Base-by-base conservation (phyloP, 2,113 vertebrate species). In the Diphyllodes magnificus region DNA sequence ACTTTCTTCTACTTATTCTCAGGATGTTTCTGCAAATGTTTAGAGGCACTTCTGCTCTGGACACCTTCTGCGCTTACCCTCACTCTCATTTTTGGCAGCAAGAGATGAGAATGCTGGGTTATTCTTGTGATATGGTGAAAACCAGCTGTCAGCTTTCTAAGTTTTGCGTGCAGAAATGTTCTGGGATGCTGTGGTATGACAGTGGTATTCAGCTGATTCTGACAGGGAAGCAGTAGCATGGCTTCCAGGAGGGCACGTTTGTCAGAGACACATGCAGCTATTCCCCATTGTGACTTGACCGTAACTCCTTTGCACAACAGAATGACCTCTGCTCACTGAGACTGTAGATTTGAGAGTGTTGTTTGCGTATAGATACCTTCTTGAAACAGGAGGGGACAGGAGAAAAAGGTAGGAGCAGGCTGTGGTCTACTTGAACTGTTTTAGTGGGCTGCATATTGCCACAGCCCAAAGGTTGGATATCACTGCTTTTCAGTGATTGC, bases 121-220 rank as follows among this genome's bases (percentile, higher is more conserved):
- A 49, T 76, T 87, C 40, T 40, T 76, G 13, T 49, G 65, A 22
- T 50, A 18, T 1, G 11, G 40, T 56, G 40, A 69, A 82, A 88
- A 59, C 4, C 30, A 76, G 15, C n/a, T 40, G 20, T 44, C 63
- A 59, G 9, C 54, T 75, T 81, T 82, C 22, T 31, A 42, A 20
- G 6, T 53, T 61, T 40, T 56, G 25, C 7, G 1, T 77, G 37
- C 45, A 57, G 42, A 56, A 57, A 18, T 56, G 20, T 7, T 60
- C 0, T 0, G 3, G 33, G 37, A n/a, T 86, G 59, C 42, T 0
- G 0, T 56, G 30, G 45, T 72, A 49, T 4, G 9, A 31, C 1
- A 1, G 31, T 60, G 20, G 21, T 30, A 35, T 31, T 81, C 42
- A 56, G 31, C 28, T 19, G 1, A 8, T 39, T 28, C 42, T 53